Base-by-base conservation (phyloP, 2,888 invertebrate species). In the Drosophila histrio region DNA sequence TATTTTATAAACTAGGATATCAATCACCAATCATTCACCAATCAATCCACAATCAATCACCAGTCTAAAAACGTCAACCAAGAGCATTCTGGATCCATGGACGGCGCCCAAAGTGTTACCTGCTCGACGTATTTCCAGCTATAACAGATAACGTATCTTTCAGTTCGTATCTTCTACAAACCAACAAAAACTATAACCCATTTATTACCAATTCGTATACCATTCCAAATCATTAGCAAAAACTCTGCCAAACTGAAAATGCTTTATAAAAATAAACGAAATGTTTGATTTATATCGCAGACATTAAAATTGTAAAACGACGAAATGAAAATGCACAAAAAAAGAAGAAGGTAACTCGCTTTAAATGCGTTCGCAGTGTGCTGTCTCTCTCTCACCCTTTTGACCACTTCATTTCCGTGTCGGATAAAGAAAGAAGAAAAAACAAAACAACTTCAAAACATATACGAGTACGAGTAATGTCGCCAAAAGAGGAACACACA, bases 401-500 rank as follows among this genome's bases (percentile, higher is more conserved):
- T 22, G 47, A 49, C 47, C 57, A 44, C 56, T 41, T 36, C 43
- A 60, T 53, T 75, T 70, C 60, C 65, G 64, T 50, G 56, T 70
- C n/a, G 56, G 19, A 41, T 22, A 36, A 52, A 59, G 49, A 41
- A 49, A 43, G 36, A 39, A 49, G 59, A 36, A 39, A 41, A 49
- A 43, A 39, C 36, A 49, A 61, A 36, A 39, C 3, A 39, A 54
- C 49, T 38, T 26, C 26, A 56, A 56, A 34, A 36, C 38, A 61
- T 44, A 47, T 44, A 47, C 38, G 49, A 34, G 34, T 49, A 72
- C 53, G 34, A 54, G 41, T 66, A 77, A 79, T 84, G 82, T 88
- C 74, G 72, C 80, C 77, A 72, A 87, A 52, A 72, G 66, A 78
- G 78, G 84, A 80, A 80, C 65, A 77, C 59, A 85, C 79, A 86